These are phyloP conservation scores for Bagarius yarrelli DNA, from an alignment of 2,113 vertebrate species.

Conservation along the genomic window DNA sequence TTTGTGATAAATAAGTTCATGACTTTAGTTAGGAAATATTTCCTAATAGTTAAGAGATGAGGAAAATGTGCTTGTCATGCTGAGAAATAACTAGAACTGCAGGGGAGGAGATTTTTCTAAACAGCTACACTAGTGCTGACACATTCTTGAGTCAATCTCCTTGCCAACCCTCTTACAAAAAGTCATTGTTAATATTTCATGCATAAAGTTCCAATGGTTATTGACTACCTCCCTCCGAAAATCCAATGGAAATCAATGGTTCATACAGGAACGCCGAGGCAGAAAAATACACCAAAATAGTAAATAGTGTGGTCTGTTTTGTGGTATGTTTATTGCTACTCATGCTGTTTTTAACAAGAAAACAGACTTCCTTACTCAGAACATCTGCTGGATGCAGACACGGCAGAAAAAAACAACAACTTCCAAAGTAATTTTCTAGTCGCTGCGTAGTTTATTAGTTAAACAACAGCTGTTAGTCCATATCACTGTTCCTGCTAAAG, in stretches of 20 bases:
- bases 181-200: conserved; percentile 41
- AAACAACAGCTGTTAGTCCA: background rate
- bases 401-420: conserved; percentile 1
- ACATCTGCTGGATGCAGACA: conserved; percentile 38
- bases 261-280: conserved; percentile 1
- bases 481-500: conserved; percentile 31
- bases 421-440: conserved; percentile 25
- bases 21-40: background rate
- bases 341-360: conserved; percentile 41
- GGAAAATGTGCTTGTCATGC: conserved; percentile 10
- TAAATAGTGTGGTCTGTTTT: conserved; percentile 43
- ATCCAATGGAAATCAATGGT: conserved; percentile 8
- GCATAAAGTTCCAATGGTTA: conserved; percentile 52
- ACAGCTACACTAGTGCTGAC: conserved; percentile 38
- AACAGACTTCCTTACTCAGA: conserved; percentile 40
- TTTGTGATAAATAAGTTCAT: background rate
- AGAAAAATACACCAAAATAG: conserved; percentile 37
- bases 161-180: conserved; percentile 51
- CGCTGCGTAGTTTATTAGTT: conserved; percentile 2
- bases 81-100: conserved; percentile 5
- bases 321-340: conserved; percentile 47
- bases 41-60: conserved; percentile 4
- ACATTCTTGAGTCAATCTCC: conserved; percentile 58
- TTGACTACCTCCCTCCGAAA: conserved; percentile 42
- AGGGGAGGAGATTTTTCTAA: conserved; percentile 17